Conservation (phyloP, 2,797 vertebrate genomes). For the Decapterus maruadsi region DNA sequence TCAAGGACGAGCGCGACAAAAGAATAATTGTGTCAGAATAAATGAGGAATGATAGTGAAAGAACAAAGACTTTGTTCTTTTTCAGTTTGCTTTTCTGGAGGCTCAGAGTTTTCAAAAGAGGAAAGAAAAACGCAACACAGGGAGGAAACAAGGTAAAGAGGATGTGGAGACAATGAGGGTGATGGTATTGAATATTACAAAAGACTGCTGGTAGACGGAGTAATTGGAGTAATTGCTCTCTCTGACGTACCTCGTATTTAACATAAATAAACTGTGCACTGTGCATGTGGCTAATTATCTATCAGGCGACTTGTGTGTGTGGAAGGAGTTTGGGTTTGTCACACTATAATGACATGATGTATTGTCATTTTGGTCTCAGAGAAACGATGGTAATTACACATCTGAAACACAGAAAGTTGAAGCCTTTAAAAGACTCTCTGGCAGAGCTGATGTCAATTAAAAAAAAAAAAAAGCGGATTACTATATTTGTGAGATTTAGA, state of each 20-base stretch:
- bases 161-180: neutral
- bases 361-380: neutral
- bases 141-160: neutral
- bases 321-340: conserved; percentile 1
- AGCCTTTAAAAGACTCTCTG: neutral
- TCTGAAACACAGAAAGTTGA: neutral
- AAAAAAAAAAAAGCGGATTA: neutral
- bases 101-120: neutral
- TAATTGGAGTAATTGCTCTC: neutral
- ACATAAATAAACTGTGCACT: neutral
- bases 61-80: neutral
- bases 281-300: conserved; percentile 1
- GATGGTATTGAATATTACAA: neutral
- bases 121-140: neutral
- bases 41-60: conserved; percentile 21
- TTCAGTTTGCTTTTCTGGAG: neutral
- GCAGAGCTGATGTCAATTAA: neutral
- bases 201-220: neutral
- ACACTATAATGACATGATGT: neutral
- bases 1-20: conserved; percentile 5
- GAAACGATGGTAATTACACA: neutral
- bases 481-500: neutral
- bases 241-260: neutral
- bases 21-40: conserved; percentile 18
- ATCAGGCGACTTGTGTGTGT: neutral